Base-by-base conservation (phyloP, 2,113 vertebrate genomes). In the Camarhynchus parvulus region DNA sequence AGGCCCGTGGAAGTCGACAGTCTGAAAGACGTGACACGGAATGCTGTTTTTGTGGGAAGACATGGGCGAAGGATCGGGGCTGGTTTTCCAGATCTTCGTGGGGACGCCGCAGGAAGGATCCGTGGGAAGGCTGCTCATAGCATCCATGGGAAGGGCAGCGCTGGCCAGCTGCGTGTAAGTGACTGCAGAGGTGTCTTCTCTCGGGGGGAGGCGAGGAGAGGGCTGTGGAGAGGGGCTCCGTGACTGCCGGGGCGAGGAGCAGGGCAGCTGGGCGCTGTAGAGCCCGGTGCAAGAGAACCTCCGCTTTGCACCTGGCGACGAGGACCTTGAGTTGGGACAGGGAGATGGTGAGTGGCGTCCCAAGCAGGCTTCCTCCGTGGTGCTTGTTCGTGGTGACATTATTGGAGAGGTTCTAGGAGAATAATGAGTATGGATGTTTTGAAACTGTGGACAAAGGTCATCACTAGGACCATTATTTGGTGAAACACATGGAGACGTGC, bases 401-500 rank as follows among this genome's bases (percentile, higher is more conserved):
- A 99, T 99, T 87, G 99, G 99, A 97, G 99, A 99, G 95, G 99
- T 99, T 97, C 98, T 98, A 95, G 98, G 98, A 91, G 99, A 99
- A 96, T 98, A 98, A 98, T 99, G 98, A 97, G 99, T 98, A 98
- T 99, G 99, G 98, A 99, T 99, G 98, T 98, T 99, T 99, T 99
- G 99, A 95, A 99, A 98, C 52, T 99, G 98, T 31, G 99, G 99
- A 98, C 99, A 99, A 96, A 99, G 98, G 97, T 99, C 99, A 93
- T 99, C 98, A 74, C 98, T 97, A 95, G 98, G 99, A 89, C 98
- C 98, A 90, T 98, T 99, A 98, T 99, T 99, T 96, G 99, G 99
- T 93, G 99, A 99, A 97, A 99, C 99, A 64, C 99, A 99, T 81
- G 99, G 99, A 70, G 99, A 99, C 10, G 99, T 98, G 98, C 98